Evolutionary conservation across 1,140 invertebrate species (phyloP).

Genomic region (Orchesella cincta): DNA sequence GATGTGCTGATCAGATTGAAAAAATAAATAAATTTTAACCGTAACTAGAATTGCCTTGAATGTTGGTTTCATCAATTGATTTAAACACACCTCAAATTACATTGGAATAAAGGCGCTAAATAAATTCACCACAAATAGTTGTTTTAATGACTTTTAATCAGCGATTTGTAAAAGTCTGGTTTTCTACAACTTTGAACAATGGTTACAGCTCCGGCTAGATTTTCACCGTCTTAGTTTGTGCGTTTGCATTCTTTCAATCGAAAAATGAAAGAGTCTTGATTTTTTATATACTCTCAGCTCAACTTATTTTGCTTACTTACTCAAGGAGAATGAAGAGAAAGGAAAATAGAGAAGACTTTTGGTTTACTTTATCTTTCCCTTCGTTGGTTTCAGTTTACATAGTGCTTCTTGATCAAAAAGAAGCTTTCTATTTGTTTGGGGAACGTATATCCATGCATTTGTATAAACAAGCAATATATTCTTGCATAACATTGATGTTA

Average conservation of each 20-base stretch:
- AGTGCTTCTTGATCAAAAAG: neutral
- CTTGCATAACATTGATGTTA: slow-evolving; percentile 16
- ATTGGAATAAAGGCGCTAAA: no score
- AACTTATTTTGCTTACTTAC: slow-evolving; percentile 11
- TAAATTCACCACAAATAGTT: no score
- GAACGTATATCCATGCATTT: neutral
- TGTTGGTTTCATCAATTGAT: no score
- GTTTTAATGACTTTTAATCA: no score
- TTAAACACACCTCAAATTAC: no score
- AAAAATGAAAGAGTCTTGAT: neutral
- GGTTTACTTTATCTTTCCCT: slow-evolving; percentile 25
- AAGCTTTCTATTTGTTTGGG: neutral
- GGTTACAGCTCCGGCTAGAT: no score
- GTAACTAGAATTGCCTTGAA: no score
- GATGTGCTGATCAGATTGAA: no score
- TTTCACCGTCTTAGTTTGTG: no score
- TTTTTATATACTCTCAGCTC: neutral
- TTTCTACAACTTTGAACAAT: no score
- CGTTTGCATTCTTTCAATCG: slow-evolving; percentile 1
- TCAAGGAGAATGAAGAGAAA: neutral
- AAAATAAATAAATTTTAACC: no score
- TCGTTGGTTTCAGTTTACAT: slow-evolving; percentile 25
- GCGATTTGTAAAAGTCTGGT: no score
- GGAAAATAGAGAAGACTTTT: neutral
- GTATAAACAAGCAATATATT: neutral